phyloP scores from a whole-genome alignment of 1,140 invertebrate genomes.

The Tetranychus cinnabarinus region DNA sequence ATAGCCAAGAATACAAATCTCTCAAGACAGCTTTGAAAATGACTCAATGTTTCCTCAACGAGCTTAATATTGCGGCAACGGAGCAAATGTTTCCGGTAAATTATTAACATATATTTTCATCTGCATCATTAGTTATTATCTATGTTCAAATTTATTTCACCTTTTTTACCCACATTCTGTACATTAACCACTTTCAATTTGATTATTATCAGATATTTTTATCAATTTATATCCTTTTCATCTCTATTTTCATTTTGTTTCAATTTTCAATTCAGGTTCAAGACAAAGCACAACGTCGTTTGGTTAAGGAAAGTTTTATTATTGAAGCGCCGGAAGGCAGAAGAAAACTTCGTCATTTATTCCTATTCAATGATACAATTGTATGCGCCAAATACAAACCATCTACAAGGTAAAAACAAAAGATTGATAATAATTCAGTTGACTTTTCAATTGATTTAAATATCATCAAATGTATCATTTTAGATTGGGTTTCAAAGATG shows the following conservation, averaged over 20 bases:
- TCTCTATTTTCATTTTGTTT: not conserved
- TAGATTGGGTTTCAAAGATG: too few species aligned
- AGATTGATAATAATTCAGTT: not conserved
- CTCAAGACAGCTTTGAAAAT: conserved; percentile 57
- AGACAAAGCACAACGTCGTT: conserved; percentile 50
- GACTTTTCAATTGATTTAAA: not conserved
- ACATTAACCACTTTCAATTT: too few species aligned
- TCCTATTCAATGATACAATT: conserved; percentile 81
- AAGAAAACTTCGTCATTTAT: conserved; percentile 68
- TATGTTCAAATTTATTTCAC: too few species aligned
- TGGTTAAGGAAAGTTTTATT: conserved; percentile 83
- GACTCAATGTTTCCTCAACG: conserved; percentile 66
- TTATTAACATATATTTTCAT: conserved; percentile 10
- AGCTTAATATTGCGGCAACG: conserved; percentile 66
- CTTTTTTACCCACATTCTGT: too few species aligned
- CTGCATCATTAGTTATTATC: not conserved
- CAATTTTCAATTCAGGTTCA: conserved; percentile 32
- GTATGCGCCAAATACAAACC: conserved; percentile 82
- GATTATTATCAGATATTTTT: too few species aligned
- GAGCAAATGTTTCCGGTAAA: conserved; percentile 56
- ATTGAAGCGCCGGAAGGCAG: conserved; percentile 60
- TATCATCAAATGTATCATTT: too few species aligned
- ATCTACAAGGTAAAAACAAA: conserved; percentile 11
- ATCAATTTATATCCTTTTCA: too few species aligned
- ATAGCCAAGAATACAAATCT: conserved; percentile 48